Base-by-base conservation (phyloP, 2,113 vertebrate species). In the Orycteropus afer region DNA sequence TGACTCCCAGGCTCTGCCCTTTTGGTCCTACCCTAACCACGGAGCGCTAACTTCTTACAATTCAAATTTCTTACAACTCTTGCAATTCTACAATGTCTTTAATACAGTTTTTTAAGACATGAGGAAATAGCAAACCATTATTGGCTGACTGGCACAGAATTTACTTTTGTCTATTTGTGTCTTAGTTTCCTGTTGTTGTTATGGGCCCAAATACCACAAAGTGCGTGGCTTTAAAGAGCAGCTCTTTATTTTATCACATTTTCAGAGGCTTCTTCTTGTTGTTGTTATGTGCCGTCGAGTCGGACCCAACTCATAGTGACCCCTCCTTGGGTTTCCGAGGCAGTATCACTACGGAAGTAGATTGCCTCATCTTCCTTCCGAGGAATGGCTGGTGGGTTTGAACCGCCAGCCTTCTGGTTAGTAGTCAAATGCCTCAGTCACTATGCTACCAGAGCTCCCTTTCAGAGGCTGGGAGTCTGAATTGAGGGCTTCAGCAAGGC, bases 101-200 rank as follows among this genome's bases (percentile, higher is more conserved):
- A 85, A 78, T 86, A 55, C 40, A 65, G 47, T 76, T 93, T 95
- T 89, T 96, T 95, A 90, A 89, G 63, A 73, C 57, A 79, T 37
- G 55, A 92, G 61, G 71, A 71, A 86, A 86, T 25, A 77, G 29
- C 23, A 90, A 84, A 76, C 12, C 27, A 55, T 8, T 37, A 59
- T 42, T 47, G 74, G n/a, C 6, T 92, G 17, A 83, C 5, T 45
- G 77, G 53, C 69, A 77, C 5, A 89, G 49, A 69, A 78, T 47
- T 82, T n/a, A 40, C n/a, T 69, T 34, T 65, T 67, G 23, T 67
- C 34, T 69, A 17, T 69, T 69, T n/a, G n/a, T 69, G 65, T 37
- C 65, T 37, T 37, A 37, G 34, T 37, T n/a, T 69, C 34, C 34
- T 37, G 9, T n/a, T n/a, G n/a, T n/a, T n/a, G n/a, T n/a, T n/a